Base-by-base conservation (phyloP, 1,140 invertebrate species). In the Drosophila serrata region DNA sequence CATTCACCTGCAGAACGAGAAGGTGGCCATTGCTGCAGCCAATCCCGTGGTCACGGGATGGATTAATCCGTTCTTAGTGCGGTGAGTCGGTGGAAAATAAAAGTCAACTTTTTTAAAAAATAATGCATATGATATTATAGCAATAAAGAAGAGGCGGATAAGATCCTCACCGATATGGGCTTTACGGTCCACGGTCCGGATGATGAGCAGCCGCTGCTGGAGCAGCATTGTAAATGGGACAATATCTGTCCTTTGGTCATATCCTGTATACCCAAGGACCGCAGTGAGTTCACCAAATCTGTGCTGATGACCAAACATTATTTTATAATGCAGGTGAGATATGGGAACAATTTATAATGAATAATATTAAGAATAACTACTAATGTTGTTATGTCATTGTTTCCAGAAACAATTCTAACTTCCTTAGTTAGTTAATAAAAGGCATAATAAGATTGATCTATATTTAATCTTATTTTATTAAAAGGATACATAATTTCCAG, bases 1-100 rank as follows among this genome's bases (percentile, higher is more conserved):
- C 2, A 69, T 86, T 9, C 96, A 96, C 90, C 87, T 97, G 56
- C 94, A 95, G 45, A 95, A 95, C 68, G 95, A 95, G 43, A 94
- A 94, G 49, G 93, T 95, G 15, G 94, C 93, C 2, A 94, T 94
- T 51, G 94, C 94, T 13, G 93, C 94, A 3, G 93, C 95, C 35
- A 94, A 94, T 53, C 93, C 94, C 0, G 94, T 95, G 0, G 94
- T 96, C 6, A 96, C 95, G 0, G 96, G 96, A 64, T 97, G 96
- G 96, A 94, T 97, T 1, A 97, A 97, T 91, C 95, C 94, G 0
- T 95, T 95, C 60, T 95, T 96, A 92, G 93, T 94, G n/a, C 94
- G 94, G 95, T 95, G 84, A 93, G 93, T 86, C 0, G 11, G 19
- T 15, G 2, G 3, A 22, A 6, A 39, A 12, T 13, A 11, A 5